These are phyloP conservation scores for Larimichthys crocea DNA, from an alignment of 2,113 vertebrate species.

Conservation along the genomic window DNA sequence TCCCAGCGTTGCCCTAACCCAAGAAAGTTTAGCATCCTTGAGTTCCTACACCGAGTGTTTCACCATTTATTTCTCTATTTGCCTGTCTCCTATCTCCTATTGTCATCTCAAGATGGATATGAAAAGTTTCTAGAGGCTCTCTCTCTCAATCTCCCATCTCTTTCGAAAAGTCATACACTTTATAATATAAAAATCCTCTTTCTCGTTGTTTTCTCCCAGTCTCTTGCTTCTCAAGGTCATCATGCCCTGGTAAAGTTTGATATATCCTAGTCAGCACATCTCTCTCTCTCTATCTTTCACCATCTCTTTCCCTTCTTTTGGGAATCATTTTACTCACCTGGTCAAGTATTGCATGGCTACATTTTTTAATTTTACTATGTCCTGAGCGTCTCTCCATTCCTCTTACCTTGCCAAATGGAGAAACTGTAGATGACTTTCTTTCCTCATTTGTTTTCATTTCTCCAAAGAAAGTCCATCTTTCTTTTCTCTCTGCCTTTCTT, in stretches of 20 bases:
- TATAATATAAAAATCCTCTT: constrained; percentile 9
- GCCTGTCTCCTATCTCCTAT: neutral
- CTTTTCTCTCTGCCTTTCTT: constrained; percentile 3
- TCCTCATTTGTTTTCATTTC: neutral
- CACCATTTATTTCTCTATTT: neutral
- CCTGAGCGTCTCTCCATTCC: neutral
- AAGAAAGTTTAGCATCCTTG: neutral
- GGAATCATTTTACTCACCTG: constrained; percentile 19
- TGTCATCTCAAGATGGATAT: constrained; percentile 2
- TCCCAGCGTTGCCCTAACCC: constrained; percentile 4
- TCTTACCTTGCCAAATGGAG: constrained; percentile 14
- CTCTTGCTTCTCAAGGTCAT: constrained; percentile 33
- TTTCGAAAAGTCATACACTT: neutral
- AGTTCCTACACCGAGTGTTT: neutral
- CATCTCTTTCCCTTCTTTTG: neutral
- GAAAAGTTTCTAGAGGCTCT: neutral
- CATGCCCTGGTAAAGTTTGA: constrained; percentile 27
- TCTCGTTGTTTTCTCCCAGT: constrained; percentile 18
- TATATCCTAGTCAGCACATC: constrained; percentile 12
- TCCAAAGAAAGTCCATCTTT: constrained; percentile 30
- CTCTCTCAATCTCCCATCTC: neutral
- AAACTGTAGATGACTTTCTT: constrained; percentile 17
- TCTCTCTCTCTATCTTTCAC: neutral
- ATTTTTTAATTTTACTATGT: neutral
- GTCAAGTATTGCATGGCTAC: neutral